Base-by-base conservation (phyloP, 1,140 invertebrate genomes). In the Drosophila sechellia region DNA sequence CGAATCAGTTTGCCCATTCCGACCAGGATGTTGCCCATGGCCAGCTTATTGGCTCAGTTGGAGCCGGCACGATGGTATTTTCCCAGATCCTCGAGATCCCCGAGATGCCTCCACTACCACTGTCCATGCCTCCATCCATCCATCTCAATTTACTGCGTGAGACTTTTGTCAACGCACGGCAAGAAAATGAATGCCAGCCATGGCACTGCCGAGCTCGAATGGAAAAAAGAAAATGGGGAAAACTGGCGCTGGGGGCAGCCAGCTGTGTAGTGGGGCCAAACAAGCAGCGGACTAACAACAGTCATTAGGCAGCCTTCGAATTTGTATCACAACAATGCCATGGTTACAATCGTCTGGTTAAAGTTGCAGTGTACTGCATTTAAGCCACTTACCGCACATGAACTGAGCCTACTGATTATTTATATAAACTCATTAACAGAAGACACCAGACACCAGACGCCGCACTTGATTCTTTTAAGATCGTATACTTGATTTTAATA, bases 111-210 rank as follows among this genome's bases (percentile, higher is more conserved):
- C 46, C 13, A 27, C 20, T 8, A 5, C 6, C 31, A 13, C 39
- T 50, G 20, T 50, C 40, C 60, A 69, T 54, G 54, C 42, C 50
- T 48, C 46, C 43, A 20, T 46, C 43, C 66, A 70, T 70, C 74
- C 72, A 77, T 77, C 74, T 77, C 73, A 77, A 77, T 77, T 77
- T 77, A 77, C 61, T 77, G 74, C 73, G 73, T 69, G 73, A 76
- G 56, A 76, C 74, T 77, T 76, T 76, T 76, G 73, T 76, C 74
- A 69, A 77, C 73, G 74, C 73, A 63, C 74, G 65, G 59, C 59
- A 59, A 69, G 72, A 77, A 77, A 77, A 77, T 77, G 73, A 68
- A 76, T 68, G 72, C 63, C 73, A 55, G 27, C 43, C 59, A 68
- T 40, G 20, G 20, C 20, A 20, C 1, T 39, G 42, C 61, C 55